Base-by-base conservation (phyloP, 2,888 invertebrate genomes). In the Cephus nigrinus region DNA sequence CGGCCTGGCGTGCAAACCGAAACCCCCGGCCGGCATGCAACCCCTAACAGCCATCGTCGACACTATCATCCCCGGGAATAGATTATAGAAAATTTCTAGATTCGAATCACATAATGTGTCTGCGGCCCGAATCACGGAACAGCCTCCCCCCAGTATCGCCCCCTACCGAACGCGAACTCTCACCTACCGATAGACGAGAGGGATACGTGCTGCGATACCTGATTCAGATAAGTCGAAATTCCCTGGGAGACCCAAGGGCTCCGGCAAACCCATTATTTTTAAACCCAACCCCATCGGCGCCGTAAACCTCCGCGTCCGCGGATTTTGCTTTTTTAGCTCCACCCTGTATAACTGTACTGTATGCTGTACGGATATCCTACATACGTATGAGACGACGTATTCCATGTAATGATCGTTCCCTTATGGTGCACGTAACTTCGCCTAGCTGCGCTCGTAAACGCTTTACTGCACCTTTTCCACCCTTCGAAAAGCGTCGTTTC, bases 11-110 rank as follows among this genome's bases (percentile, higher is more conserved):
- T 82, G 83, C 82, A 75, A 80, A 79, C 79, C 74, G 75, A 78
- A 35, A 12, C 4, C 12, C 35, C 12, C 23, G 55, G 55, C 23
- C 9, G 55, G 79, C 82, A 82, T 82, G 81, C 79, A 82, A 82
- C 75, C 78, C 78, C 78, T 78, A 82, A 85, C 85, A 82, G 80
- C 83, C 81, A 82, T 84, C 81, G 82, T 83, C 85, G 80, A 85
- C 84, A 83, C 86, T 87, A 85, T 86, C 85, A 83, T 85, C 83
- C 81, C 80, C 80, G 78, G 77, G 83, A 85, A 85, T 86, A 85
- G 88, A 87, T 88, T 86, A 86, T 86, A 84, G 85, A 86, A 84
- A 85, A 85, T 86, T 82, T 80, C 82, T 78, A 84, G 86, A 88
- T 88, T 84, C 83, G 83, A 82, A 85, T 86, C 86, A 75, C 83